These are phyloP conservation scores for Anas acuta DNA, from an alignment of 2,797 vertebrate genomes.

Conservation along the genomic window DNA sequence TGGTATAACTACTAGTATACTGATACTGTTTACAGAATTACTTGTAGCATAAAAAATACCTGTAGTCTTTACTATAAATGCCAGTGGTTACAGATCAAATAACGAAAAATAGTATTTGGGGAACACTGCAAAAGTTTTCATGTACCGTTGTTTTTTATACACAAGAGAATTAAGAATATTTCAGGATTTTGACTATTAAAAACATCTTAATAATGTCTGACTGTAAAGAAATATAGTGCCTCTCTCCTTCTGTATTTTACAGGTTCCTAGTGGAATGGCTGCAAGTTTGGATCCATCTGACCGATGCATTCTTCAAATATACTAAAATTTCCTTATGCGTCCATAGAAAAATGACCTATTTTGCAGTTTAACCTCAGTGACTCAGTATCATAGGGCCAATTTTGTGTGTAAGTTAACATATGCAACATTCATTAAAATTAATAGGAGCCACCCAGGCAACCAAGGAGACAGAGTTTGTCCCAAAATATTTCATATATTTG, in stretches of 20 bases:
- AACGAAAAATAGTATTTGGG: background rate
- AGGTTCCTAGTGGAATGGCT: background rate
- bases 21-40: background rate
- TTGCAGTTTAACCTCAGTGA: background rate
- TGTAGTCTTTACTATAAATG: background rate
- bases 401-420: conserved; percentile 1
- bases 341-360: background rate
- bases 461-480: background rate
- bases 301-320: background rate
- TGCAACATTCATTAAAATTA: conserved; percentile 17
- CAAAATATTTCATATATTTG: conserved; percentile 31
- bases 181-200: background rate
- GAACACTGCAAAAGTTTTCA: background rate
- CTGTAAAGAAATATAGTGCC: background rate
- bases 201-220: background rate
- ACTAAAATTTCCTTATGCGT: background rate
- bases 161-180: background rate
- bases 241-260: background rate
- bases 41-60: background rate
- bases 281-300: background rate
- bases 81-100: background rate
- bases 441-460: background rate
- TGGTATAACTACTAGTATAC: background rate
- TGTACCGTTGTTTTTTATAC: background rate
- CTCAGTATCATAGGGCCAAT: background rate